Percentiles rank a stretch among this genome's conserved stretches.
phyloP scores from a whole-genome alignment of 2,113 vertebrate species.

The Tetraodon nigroviridis region DNA sequence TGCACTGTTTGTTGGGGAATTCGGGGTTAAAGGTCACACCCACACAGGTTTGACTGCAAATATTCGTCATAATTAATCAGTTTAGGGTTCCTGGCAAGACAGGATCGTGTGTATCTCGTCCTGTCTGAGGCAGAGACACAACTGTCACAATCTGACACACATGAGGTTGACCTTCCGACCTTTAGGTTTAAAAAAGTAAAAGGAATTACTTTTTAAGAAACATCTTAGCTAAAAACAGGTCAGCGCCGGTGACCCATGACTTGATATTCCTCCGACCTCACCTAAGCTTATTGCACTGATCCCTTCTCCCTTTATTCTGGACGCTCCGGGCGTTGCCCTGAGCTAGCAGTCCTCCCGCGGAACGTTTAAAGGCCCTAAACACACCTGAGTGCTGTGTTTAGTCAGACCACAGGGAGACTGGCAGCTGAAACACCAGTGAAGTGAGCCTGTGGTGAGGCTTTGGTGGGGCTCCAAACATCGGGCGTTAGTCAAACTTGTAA shows the following conservation, averaged over 20 bases:
- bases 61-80: too few species aligned
- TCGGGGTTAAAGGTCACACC: too few species aligned
- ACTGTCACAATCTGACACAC: too few species aligned
- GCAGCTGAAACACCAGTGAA: slow-evolving; percentile 36
- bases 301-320: slow-evolving; percentile 12
- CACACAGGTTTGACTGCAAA: too few species aligned
- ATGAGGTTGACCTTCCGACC: too few species aligned
- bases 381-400: slow-evolving; percentile 6
- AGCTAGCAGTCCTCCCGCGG: not conserved
- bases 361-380: slow-evolving; percentile 37
- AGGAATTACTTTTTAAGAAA: too few species aligned
- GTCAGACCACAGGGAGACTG: slow-evolving; percentile 36
- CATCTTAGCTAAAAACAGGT: slow-evolving; percentile 17
- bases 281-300: slow-evolving; percentile 27
- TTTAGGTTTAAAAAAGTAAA: too few species aligned
- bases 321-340: slow-evolving; percentile 1
- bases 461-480: slow-evolving; percentile 55
- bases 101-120: too few species aligned
- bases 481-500: slow-evolving; percentile 52
- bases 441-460: slow-evolving; percentile 38
- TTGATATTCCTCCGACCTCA: slow-evolving; percentile 13
- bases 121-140: too few species aligned
- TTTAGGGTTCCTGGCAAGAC: too few species aligned
- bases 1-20: too few species aligned
- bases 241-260: slow-evolving; percentile 7